phyloP scores from a whole-genome alignment of 1,140 invertebrate genomes.

The Whitmania pigra region DNA sequence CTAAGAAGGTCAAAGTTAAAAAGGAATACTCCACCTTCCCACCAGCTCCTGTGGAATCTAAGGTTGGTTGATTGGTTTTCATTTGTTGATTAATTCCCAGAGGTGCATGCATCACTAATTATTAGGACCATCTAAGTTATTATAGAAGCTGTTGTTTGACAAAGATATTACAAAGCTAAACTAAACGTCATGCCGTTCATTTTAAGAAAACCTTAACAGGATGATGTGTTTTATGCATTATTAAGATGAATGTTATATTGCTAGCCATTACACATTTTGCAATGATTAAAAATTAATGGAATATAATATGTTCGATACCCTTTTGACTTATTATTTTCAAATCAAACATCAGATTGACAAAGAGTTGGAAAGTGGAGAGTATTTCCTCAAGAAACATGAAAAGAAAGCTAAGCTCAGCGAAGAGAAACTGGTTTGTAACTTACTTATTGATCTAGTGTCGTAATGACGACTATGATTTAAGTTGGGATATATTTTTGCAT shows the following conservation, averaged over 20 bases:
- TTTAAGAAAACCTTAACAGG: too few species aligned
- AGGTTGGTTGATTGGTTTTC: constrained; percentile 38
- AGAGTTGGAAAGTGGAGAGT: constrained; percentile 85
- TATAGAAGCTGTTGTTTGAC: too few species aligned
- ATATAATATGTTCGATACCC: too few species aligned
- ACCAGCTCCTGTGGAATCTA: constrained; percentile 77
- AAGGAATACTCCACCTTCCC: constrained; percentile 92
- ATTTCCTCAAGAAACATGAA: constrained; percentile 77
- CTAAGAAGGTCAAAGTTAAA: constrained; percentile 50
- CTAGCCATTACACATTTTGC: too few species aligned
- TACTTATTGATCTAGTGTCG: neutral
- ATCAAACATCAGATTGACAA: constrained; percentile 58
- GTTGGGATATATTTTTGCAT: neutral
- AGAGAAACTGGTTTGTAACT: constrained; percentile 32
- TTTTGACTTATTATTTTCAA: constrained; percentile 4
- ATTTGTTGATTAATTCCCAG: too few species aligned
- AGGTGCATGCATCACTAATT: too few species aligned
- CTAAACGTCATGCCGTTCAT: neutral
- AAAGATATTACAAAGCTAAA: too few species aligned
- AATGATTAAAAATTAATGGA: too few species aligned
- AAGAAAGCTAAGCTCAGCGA: constrained; percentile 45
- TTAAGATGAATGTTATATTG: too few species aligned
- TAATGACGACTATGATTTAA: neutral
- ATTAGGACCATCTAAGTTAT: too few species aligned
- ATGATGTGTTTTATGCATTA: neutral